Evolutionary conservation across 2,797 vertebrate genomes (phyloP).

Genomic region (Chrosomus eos): DNA sequence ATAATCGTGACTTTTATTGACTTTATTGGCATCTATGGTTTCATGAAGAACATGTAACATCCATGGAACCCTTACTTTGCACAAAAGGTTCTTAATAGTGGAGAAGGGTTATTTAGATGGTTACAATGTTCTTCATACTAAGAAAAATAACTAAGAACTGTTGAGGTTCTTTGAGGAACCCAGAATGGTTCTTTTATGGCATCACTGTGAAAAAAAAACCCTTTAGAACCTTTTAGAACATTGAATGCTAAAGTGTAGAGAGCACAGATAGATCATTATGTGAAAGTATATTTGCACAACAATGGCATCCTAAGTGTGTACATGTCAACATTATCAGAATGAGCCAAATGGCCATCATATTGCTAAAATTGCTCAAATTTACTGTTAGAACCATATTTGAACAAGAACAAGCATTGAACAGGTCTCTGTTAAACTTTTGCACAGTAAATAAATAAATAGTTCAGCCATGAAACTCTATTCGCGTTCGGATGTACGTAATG

Average conservation of each 20-base stretch:
- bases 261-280: conserved; percentile 15
- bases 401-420: background rate
- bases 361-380: background rate
- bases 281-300: background rate
- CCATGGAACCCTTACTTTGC: background rate
- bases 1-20: conserved; percentile 6
- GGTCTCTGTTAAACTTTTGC: background rate
- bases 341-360: background rate
- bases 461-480: too few relatives aligned
- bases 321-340: background rate
- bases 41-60: background rate
- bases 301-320: background rate
- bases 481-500: too few relatives aligned
- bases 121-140: too few relatives aligned
- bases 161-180: background rate
- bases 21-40: background rate
- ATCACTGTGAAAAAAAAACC: background rate
- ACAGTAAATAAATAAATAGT: background rate
- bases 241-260: background rate
- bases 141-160: background rate
- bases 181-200: background rate
- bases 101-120: background rate
- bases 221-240: background rate
- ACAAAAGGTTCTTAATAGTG: background rate
- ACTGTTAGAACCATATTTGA: background rate